Percentiles rank a stretch among this genome's conserved stretches.
Conservation (phyloP, 2,113 vertebrate genomes). For the Mandrillus leucophaeus region DNA sequence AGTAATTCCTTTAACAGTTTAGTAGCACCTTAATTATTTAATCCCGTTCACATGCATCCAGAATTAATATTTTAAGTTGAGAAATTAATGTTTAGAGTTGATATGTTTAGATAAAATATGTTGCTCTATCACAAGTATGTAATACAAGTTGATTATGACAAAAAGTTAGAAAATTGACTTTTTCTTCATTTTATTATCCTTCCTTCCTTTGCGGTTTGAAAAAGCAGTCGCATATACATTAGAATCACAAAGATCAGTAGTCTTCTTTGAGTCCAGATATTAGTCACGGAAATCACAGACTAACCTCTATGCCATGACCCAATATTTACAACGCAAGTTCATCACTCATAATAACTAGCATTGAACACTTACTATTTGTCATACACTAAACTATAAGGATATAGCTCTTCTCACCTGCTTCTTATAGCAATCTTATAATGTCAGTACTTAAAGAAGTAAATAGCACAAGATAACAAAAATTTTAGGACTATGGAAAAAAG, state of each 20-base stretch:
- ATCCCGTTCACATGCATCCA: neutral
- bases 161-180: neutral
- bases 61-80: neutral
- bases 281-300: neutral
- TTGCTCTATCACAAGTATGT: neutral
- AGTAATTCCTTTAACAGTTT: neutral
- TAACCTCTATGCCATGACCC: neutral
- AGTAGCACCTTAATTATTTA: neutral
- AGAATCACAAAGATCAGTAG: neutral
- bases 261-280: neutral
- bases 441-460: neutral
- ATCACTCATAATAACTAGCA: neutral
- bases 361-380: neutral
- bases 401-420: neutral
- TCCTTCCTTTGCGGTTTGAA: neutral
- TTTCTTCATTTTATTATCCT: slow-evolving; percentile 3
- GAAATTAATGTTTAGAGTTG: neutral
- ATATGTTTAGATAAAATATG: neutral
- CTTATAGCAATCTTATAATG: neutral
- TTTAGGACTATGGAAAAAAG: neutral
- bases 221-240: neutral
- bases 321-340: neutral
- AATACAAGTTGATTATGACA: neutral
- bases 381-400: neutral
- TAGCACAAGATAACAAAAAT: neutral